Evolutionary conservation across 2,888 invertebrate genomes (phyloP).

Genomic region (Cremastinae sp.): DNA sequence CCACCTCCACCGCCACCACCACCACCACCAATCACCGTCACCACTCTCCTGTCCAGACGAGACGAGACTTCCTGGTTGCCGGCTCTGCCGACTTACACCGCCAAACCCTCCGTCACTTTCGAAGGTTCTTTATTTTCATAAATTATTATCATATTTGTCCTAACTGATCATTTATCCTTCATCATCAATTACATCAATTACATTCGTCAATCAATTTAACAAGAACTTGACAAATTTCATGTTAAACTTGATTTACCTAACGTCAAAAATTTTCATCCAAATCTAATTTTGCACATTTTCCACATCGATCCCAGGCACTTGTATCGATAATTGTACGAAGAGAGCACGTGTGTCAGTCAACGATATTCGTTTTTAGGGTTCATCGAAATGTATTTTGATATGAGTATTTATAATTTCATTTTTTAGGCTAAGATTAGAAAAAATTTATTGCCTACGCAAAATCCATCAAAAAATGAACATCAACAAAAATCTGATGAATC

Average conservation of each 20-base stretch:
- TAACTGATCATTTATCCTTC: constrained; percentile 4
- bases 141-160: too few species aligned
- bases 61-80: constrained; percentile 81
- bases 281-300: constrained; percentile 13
- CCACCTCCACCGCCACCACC: constrained; percentile 84
- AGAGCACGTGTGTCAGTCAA: constrained; percentile 45
- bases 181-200: background rate
- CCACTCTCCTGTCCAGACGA: constrained; percentile 75
- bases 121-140: constrained; percentile 84
- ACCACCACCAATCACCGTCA: constrained; percentile 68
- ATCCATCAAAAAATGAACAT: too few species aligned
- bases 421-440: too few species aligned
- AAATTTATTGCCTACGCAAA: too few species aligned
- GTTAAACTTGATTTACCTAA: background rate
- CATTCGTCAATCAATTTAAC: too few species aligned
- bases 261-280: background rate
- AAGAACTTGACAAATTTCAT: too few species aligned
- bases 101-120: constrained; percentile 87
- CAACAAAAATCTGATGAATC: too few species aligned
- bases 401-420: too few species aligned
- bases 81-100: constrained; percentile 81
- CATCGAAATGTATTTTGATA: too few species aligned
- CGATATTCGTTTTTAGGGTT: constrained; percentile 37
- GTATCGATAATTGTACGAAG: constrained; percentile 48
- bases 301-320: constrained; percentile 48